Percentiles rank a stretch among this genome's conserved stretches.
Conservation (phyloP, 2,888 invertebrate species). For the Melanostoma mellinum region DNA sequence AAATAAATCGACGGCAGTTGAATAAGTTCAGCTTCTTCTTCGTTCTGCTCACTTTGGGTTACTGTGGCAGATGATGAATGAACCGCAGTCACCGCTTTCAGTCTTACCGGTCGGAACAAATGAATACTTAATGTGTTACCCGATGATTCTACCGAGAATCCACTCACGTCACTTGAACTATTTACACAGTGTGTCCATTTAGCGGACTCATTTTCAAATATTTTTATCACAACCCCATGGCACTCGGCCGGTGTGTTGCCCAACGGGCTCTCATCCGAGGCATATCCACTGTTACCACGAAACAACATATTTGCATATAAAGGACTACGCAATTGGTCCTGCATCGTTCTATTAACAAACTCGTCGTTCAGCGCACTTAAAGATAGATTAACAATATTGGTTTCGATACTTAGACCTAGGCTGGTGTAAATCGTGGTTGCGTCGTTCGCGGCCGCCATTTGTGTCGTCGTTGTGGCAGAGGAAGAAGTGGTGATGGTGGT, state of each 20-base stretch:
- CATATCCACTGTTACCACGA: conserved; percentile 58
- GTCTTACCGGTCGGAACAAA: conserved; percentile 71
- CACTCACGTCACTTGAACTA: conserved; percentile 74
- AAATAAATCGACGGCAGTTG: conserved; percentile 84
- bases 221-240: conserved; percentile 76
- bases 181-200: conserved; percentile 78
- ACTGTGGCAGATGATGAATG: not conserved
- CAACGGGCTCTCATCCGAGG: conserved; percentile 54
- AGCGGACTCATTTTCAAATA: conserved; percentile 76
- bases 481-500: conserved; percentile 42
- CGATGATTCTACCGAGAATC: conserved; percentile 76
- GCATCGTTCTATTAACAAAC: conserved; percentile 58
- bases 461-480: conserved; percentile 52
- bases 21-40: not conserved
- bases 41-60: conserved; percentile 1
- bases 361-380: conserved; percentile 69
- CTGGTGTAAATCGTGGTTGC: conserved; percentile 74
- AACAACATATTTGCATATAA: conserved; percentile 33
- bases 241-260: conserved; percentile 73
- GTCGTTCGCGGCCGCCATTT: conserved; percentile 52
- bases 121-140: conserved; percentile 77
- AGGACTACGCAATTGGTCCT: conserved; percentile 30
- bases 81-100: conserved; percentile 36
- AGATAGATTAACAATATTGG: conserved; percentile 75
- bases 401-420: conserved; percentile 74